Base-by-base conservation (phyloP, 2,797 vertebrate genomes). In the Gymnopithys bicolor region DNA sequence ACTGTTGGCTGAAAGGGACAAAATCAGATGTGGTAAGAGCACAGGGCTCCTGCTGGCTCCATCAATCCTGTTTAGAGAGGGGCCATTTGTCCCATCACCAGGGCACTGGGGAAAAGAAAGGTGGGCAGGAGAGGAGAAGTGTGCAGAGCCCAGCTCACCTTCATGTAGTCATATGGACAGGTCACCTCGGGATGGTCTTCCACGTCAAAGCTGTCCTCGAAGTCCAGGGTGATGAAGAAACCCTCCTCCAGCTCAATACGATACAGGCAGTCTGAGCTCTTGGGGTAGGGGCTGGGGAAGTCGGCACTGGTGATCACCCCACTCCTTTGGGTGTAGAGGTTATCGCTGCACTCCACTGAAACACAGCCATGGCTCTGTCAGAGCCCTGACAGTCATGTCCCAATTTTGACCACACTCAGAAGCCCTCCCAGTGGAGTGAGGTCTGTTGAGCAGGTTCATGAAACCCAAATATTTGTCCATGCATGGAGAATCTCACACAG, bases 101-200 rank as follows among this genome's bases (percentile, higher is more conserved):
- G 32, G 49, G 33, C 51, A 35, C 27, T 3, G 3, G 52, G 19
- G 13, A 73, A 75, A 43, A 16, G 19, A 63, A 11, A 64, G 18
- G 15, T 0, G 13, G 41, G 24, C 0, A 1, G 2, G 4, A 82
- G 16, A 67, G 48, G 9, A 78, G 12, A 24, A 71, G 2, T 3
- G 13, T 19, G 18, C 33, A 53, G 59, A 90, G 18, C 37, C 13
- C 55, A 33, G 48, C 96, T 98, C 80, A 99, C 99, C 98, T 98
- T 99, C 77, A 99, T 84, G 70, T 98, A 98, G 96, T 99, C 99
- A 22, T 99, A 99, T 2, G 99, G 99, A 75, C 99, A 99, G 68
- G 85, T 95, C 80, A 98, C 97, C 18, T 99, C 99, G 0, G 99
- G 99, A 68, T 99, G 99, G 68, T 99, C 98, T 94, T 99, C 99